A percentile compares a stretch with the other conserved stretches of the same genome.
These are phyloP conservation scores for Ceuthmochares aereus DNA, from an alignment of 2,113 vertebrate species.

Conservation along the genomic window DNA sequence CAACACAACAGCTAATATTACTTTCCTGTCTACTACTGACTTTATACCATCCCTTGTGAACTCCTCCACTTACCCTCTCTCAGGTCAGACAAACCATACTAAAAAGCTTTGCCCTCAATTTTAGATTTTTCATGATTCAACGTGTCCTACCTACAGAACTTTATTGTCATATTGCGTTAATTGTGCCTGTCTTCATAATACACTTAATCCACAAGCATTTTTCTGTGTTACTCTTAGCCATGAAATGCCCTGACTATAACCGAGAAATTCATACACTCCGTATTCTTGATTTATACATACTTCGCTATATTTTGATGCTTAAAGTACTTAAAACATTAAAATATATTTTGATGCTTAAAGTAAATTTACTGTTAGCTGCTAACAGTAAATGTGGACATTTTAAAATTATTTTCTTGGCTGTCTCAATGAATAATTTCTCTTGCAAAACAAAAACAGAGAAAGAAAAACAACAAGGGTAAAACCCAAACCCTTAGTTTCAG, in stretches of 20 bases:
- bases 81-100: not conserved
- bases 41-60: not conserved
- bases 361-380: not conserved
- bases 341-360: not conserved
- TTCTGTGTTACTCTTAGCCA: not conserved
- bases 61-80: not conserved
- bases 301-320: not conserved
- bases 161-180: not conserved
- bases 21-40: not conserved
- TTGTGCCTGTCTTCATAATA: not conserved
- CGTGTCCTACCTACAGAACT: not conserved
- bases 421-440: not conserved
- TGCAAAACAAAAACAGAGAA: not conserved
- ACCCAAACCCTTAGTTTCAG: not conserved
- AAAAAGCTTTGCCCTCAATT: not conserved
- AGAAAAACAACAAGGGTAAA: not conserved
- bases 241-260: not conserved
- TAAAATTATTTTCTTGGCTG: not conserved
- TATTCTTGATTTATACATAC: not conserved
- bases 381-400: not conserved
- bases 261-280: not conserved
- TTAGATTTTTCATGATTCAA: not conserved
- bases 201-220: not conserved
- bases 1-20: not conserved
- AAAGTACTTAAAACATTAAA: too few species aligned